Evolutionary conservation across 2,888 invertebrate genomes (phyloP).

Genomic region (Caenorhabditis sp.): DNA sequence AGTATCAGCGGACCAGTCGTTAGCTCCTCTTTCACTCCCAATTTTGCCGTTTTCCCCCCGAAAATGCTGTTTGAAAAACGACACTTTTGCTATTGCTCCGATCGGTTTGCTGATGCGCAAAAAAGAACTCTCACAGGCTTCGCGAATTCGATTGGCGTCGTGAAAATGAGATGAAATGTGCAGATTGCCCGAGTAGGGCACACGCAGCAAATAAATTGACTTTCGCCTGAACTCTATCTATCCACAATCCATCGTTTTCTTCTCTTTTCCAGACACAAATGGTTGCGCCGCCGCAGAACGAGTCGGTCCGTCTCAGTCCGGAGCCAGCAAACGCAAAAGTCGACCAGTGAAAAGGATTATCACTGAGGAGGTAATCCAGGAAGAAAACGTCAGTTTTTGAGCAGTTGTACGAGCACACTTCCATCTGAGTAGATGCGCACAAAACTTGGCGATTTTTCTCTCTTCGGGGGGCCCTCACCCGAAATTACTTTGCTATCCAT

Average conservation of each 20-base stretch:
- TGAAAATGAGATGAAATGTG: conserved; percentile 51
- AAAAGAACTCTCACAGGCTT: conserved; percentile 24
- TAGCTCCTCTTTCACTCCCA: conserved; percentile 9
- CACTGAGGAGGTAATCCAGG: conserved; percentile 48
- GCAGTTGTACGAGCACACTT: background rate
- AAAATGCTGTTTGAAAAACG: conserved; percentile 4
- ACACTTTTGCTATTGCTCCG: conserved; percentile 17
- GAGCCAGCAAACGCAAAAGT: conserved; percentile 58
- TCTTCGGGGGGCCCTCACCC: conserved; percentile 3
- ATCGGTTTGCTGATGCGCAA: conserved; percentile 29
- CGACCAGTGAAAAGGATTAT: conserved; percentile 58
- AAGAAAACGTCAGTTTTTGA: conserved; percentile 23
- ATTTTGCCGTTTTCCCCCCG: background rate
- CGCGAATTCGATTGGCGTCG: conserved; percentile 48
- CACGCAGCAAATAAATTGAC: conserved; percentile 27
- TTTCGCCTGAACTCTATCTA: conserved; percentile 2
- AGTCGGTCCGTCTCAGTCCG: conserved; percentile 50
- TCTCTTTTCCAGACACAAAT: conserved; percentile 37
- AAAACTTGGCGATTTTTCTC: background rate
- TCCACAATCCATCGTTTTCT: background rate
- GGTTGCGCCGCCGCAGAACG: conserved; percentile 40
- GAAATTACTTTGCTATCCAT: conserved; percentile 37
- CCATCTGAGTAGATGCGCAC: background rate
- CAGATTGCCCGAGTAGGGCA: conserved; percentile 41
- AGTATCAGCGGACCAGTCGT: background rate